These are phyloP conservation scores for Polymixis lichenea DNA, from an alignment of 2,888 invertebrate species.

Conservation along the genomic window DNA sequence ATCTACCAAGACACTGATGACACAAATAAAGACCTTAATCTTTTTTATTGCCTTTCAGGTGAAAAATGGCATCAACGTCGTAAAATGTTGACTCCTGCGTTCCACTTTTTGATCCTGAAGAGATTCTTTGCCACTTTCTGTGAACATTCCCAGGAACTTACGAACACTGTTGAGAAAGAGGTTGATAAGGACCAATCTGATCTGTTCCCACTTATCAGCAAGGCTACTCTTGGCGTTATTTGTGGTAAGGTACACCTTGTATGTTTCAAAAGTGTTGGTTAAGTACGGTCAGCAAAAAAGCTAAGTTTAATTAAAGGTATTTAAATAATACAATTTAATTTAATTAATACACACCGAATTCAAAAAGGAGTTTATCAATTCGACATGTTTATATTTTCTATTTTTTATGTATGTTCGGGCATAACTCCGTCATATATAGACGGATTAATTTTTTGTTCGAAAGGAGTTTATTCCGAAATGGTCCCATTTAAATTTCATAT, in stretches of 20 bases:
- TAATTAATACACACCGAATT: too few relatives aligned
- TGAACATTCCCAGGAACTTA: slow-evolving; percentile 76
- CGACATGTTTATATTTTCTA: too few relatives aligned
- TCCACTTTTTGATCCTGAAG: slow-evolving; percentile 84
- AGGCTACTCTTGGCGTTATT: slow-evolving; percentile 70
- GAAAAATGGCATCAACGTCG: slow-evolving; percentile 84
- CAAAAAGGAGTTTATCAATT: too few relatives aligned
- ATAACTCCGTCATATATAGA: too few relatives aligned
- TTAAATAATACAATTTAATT: too few relatives aligned
- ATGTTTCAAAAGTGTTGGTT: background rate
- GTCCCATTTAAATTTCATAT: too few relatives aligned
- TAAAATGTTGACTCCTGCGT: slow-evolving; percentile 85
- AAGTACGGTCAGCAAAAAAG: too few relatives aligned
- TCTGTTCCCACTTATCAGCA: slow-evolving; percentile 85
- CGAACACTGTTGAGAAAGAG: slow-evolving; percentile 58
- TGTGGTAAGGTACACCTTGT: slow-evolving; percentile 67
- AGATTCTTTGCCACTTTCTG: slow-evolving; percentile 79
- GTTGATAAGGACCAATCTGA: slow-evolving; percentile 73
- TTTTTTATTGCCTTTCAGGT: slow-evolving; percentile 66
- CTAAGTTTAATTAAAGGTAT: too few relatives aligned
- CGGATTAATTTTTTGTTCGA: too few relatives aligned
- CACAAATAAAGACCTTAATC: background rate
- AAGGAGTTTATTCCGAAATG: too few relatives aligned
- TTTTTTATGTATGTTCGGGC: too few relatives aligned
- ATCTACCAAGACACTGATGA: too few relatives aligned